Percentiles rank a stretch among this genome's conserved stretches.
Evolutionary conservation across 2,797 vertebrate species (phyloP).

Genomic region (Balearica regulorum): DNA sequence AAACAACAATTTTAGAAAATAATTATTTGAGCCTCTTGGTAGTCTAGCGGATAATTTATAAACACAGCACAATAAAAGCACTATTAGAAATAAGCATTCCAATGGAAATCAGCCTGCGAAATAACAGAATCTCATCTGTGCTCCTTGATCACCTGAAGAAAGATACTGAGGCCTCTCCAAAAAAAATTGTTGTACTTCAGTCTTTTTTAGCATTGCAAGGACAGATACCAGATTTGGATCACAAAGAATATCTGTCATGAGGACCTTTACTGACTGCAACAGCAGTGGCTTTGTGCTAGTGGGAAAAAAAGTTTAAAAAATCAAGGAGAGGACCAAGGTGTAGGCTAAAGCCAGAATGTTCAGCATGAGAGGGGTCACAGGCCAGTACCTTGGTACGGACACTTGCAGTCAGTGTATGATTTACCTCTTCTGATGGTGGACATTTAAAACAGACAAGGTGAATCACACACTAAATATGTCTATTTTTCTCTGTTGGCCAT

Average conservation of each 20-base stretch:
- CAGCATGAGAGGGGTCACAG: neutral
- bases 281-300: neutral
- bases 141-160: neutral
- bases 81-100: neutral
- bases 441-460: neutral
- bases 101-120: neutral
- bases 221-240: neutral
- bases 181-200: neutral
- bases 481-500: neutral
- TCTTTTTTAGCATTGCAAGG: neutral
- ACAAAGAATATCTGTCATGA: neutral
- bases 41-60: neutral
- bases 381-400: neutral
- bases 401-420: neutral
- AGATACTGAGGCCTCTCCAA: neutral
- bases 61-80: neutral
- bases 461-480: neutral
- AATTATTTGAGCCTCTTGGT: neutral
- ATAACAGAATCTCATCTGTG: neutral
- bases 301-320: neutral
- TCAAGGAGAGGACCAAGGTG: neutral
- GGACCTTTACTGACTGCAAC: neutral
- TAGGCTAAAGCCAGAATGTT: neutral
- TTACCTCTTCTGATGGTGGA: neutral
- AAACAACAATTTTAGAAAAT: neutral